Conservation (phyloP, 37 sponge, comb jelly and placozoan species). For the Oopsacas minuta region DNA sequence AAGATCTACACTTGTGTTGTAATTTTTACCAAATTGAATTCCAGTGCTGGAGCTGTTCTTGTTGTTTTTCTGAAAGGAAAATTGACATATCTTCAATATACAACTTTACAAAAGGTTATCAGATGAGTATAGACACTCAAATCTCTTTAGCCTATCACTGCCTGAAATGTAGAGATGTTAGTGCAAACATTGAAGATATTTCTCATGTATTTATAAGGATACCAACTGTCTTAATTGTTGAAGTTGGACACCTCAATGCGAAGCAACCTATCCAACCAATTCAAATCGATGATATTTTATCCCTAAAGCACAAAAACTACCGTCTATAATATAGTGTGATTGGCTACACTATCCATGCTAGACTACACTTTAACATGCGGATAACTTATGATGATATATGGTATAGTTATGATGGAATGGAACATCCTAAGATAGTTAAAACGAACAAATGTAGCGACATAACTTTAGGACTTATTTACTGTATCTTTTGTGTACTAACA, state of each 20-base stretch:
- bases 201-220: background rate
- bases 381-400: background rate
- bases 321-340: background rate
- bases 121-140: background rate
- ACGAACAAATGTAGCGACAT: background rate
- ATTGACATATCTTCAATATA: background rate
- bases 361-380: background rate
- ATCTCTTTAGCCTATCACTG: background rate
- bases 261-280: background rate
- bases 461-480: background rate
- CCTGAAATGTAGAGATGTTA: background rate
- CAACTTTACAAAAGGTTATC: background rate
- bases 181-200: background rate
- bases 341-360: background rate
- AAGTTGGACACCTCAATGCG: background rate
- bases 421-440: background rate
- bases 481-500: too few relatives aligned
- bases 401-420: slow-evolving; percentile 5
- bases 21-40: background rate
- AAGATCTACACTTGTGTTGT: background rate
- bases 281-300: background rate
- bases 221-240: background rate
- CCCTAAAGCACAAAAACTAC: background rate
- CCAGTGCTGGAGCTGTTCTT: background rate
- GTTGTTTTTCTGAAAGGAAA: background rate